Conservation (phyloP, 2,113 vertebrate genomes). For the Amazona vittata region DNA sequence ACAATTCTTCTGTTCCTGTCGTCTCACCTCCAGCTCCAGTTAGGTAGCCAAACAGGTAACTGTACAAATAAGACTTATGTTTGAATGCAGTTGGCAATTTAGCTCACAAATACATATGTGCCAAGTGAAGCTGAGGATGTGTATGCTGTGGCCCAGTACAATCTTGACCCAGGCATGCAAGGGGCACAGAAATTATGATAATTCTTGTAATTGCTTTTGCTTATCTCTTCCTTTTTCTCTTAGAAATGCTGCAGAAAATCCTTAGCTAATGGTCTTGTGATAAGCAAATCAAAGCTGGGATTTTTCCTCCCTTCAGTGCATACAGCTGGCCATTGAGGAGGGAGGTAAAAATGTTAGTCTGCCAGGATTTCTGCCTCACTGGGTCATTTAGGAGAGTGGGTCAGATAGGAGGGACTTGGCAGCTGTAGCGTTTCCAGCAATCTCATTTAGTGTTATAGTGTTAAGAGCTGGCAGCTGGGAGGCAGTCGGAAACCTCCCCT, state of each 20-base stretch:
- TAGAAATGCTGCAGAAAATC: not conserved
- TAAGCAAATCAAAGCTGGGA: not conserved
- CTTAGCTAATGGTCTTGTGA: not conserved
- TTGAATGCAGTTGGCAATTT: not conserved
- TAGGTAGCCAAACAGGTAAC: not conserved
- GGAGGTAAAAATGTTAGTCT: not conserved
- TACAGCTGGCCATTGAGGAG: not conserved
- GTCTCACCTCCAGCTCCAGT: not conserved
- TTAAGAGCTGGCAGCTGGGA: not conserved
- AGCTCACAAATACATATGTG: not conserved
- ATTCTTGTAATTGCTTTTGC: not conserved
- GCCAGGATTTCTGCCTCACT: slow-evolving; percentile 11
- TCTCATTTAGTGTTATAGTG: not conserved
- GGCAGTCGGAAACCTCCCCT: not conserved
- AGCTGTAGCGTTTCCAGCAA: not conserved
- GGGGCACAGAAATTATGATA: not conserved
- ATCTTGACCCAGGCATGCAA: not conserved
- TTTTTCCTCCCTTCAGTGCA: not conserved
- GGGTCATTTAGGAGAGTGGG: not conserved
- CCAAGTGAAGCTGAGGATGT: not conserved
- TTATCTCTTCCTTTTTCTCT: not conserved
- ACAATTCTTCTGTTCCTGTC: not conserved
- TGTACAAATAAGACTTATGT: not conserved
- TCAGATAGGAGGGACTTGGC: rapidly evolving
- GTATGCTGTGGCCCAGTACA: rapidly evolving